phyloP scores from a whole-genome alignment of 2,797 vertebrate species.

The Diplodus puntazzo region DNA sequence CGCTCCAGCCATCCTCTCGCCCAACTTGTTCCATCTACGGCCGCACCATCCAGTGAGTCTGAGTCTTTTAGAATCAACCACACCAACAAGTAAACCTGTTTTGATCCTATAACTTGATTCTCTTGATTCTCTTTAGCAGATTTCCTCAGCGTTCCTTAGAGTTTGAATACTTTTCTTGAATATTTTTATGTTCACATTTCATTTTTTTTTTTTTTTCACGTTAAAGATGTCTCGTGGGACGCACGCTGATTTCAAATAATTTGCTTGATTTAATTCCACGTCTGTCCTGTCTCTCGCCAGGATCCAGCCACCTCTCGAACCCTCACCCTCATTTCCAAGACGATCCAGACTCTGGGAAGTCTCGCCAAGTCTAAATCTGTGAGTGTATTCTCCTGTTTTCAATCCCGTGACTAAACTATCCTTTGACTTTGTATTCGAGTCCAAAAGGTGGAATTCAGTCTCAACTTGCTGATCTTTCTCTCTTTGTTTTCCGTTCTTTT shows the following conservation, averaged over 20 bases:
- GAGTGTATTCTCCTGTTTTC: slow-evolving; percentile 62
- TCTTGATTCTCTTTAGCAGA: too few species aligned
- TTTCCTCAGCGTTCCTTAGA: background rate
- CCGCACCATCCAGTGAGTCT: slow-evolving; percentile 95
- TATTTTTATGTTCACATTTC: too few species aligned
- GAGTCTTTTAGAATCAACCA: background rate
- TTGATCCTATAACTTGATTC: too few species aligned
- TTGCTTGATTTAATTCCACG: background rate
- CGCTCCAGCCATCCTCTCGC: slow-evolving; percentile 97
- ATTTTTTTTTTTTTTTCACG: background rate
- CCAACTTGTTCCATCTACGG: slow-evolving; percentile 96
- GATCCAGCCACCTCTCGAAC: slow-evolving; percentile 96
- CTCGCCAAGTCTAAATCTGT: slow-evolving; percentile 98
- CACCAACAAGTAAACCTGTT: background rate
- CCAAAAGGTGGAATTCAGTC: slow-evolving; percentile 2
- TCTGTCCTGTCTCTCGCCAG: slow-evolving; percentile 73
- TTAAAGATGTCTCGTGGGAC: background rate
- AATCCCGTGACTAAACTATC: background rate
- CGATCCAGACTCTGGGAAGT: slow-evolving; percentile 97
- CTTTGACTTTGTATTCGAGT: slow-evolving; percentile 11
- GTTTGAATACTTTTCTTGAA: too few species aligned
- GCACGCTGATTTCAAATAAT: background rate
- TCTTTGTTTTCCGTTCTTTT: slow-evolving; percentile 3
- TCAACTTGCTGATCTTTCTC: slow-evolving; percentile 12
- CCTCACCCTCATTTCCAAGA: slow-evolving; percentile 98